Evolutionary conservation across 1,140 invertebrate genomes (phyloP).

Genomic region (Drosophila littoralis): DNA sequence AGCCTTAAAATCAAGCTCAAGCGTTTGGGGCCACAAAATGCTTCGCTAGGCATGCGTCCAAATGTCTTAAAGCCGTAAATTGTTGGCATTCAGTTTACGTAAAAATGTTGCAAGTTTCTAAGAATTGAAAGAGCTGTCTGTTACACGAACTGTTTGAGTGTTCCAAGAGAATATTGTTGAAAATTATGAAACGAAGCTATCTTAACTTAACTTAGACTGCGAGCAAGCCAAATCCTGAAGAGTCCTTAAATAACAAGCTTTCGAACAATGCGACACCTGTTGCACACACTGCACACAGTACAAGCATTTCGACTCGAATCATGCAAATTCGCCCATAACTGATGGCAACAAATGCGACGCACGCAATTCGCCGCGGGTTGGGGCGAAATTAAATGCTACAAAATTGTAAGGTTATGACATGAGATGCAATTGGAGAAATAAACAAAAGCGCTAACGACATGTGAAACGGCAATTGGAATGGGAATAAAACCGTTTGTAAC

Average conservation of each 20-base stretch:
- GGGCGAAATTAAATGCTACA: constrained; percentile 17
- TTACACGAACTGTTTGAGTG: no score
- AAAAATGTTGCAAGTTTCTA: constrained; percentile 3
- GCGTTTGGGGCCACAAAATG: constrained; percentile 16
- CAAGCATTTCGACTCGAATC: no score
- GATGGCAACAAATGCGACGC: constrained; percentile 48
- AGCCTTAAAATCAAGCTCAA: constrained; percentile 55
- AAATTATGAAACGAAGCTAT: no score
- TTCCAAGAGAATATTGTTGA: no score
- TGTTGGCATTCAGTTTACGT: not conserved
- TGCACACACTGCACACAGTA: no score
- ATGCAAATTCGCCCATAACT: constrained; percentile 68
- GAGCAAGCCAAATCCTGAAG: no score
- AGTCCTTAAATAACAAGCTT: constrained; percentile 14
- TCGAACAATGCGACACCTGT: constrained; percentile 48
- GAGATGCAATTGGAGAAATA: constrained; percentile 62
- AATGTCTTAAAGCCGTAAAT: constrained; percentile 30
- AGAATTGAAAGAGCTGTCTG: no score
- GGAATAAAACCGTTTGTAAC: constrained; percentile 30
- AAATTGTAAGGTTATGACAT: constrained; percentile 50
- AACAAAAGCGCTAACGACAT: constrained; percentile 24
- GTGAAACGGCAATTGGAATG: not conserved
- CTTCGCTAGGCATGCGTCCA: constrained; percentile 7
- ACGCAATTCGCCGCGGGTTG: constrained; percentile 42
- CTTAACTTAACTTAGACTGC: not conserved